Evolutionary conservation across 2,113 vertebrate genomes (phyloP).

Genomic region (Bettongia penicillata): DNA sequence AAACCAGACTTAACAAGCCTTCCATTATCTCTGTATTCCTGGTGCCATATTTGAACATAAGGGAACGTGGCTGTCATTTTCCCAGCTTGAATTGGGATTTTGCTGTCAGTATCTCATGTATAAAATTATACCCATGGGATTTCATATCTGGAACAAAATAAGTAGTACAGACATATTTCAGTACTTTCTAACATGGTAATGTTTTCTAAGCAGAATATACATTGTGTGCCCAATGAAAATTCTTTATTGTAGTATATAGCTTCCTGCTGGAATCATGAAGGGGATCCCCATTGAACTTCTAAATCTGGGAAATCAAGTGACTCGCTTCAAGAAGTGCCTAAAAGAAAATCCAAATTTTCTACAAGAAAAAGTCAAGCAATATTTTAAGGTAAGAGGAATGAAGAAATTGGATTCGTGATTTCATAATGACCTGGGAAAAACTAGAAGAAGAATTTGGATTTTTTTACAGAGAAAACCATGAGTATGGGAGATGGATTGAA

Average conservation of each 20-base stretch:
- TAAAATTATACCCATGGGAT: background rate
- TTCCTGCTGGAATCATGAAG: constrained; percentile 95
- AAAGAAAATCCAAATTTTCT: constrained; percentile 91
- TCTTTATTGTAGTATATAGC: constrained; percentile 86
- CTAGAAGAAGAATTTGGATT: background rate
- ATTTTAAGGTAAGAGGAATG: constrained; percentile 91
- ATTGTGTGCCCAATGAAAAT: background rate
- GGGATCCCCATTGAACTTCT: constrained; percentile 94
- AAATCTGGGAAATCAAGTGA: constrained; percentile 87
- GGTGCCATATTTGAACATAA: background rate
- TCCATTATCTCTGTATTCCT: background rate
- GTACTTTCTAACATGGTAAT: accelerated
- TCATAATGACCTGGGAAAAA: constrained; percentile 16
- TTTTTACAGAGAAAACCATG: background rate
- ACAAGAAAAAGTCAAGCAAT: constrained; percentile 91
- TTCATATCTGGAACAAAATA: background rate
- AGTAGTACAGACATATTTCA: background rate
- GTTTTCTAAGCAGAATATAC: background rate
- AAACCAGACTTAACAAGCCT: background rate
- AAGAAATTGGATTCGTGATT: background rate
- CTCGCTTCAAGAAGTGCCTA: constrained; percentile 87
- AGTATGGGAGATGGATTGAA: background rate
- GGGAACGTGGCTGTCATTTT: background rate
- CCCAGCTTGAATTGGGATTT: background rate
- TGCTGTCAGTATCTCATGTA: background rate